These are phyloP conservation scores for Phania funesta DNA, from an alignment of 2,888 invertebrate genomes.

Conservation along the genomic window DNA sequence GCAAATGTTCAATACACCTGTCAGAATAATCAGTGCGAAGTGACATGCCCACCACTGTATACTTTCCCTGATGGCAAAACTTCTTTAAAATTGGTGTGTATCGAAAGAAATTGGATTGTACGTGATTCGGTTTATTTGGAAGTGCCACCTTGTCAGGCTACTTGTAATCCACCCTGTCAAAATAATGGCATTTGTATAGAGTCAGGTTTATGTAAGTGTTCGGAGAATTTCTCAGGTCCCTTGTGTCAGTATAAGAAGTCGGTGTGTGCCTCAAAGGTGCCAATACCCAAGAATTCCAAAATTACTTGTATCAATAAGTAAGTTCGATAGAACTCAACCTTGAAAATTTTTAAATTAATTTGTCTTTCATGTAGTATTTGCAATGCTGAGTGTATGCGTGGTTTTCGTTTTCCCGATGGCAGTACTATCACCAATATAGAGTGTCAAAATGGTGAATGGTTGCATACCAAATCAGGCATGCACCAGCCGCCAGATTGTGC, in stretches of 20 bases:
- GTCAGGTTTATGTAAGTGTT: slow-evolving; percentile 88
- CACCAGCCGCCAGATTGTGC: slow-evolving; percentile 85
- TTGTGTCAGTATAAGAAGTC: slow-evolving; percentile 88
- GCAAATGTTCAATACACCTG: slow-evolving; percentile 73
- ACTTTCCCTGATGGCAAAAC: slow-evolving; percentile 73
- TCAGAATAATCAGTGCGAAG: slow-evolving; percentile 73
- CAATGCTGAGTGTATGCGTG: slow-evolving; percentile 84
- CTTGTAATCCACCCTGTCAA: slow-evolving; percentile 87
- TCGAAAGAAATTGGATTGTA: slow-evolving; percentile 76
- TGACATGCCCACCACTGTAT: slow-evolving; percentile 73
- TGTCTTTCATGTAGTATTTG: slow-evolving; percentile 82
- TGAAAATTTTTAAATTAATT: slow-evolving; percentile 19
- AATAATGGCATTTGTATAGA: slow-evolving; percentile 90
- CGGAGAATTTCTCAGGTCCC: slow-evolving; percentile 86
- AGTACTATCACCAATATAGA: slow-evolving; percentile 85
- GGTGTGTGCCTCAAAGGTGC: slow-evolving; percentile 85
- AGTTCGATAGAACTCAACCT: slow-evolving; percentile 73
- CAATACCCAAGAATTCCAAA: slow-evolving; percentile 84
- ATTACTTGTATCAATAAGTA: slow-evolving; percentile 85
- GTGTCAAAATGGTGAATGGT: slow-evolving; percentile 87
- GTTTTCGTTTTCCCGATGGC: slow-evolving; percentile 88
- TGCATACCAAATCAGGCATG: slow-evolving; percentile 84
- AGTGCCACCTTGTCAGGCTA: slow-evolving; percentile 85
- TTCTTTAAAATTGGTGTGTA: slow-evolving; percentile 73
- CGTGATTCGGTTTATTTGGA: slow-evolving; percentile 75